Conservation (phyloP, 2,113 vertebrate species). For the Crotalus viridis region DNA sequence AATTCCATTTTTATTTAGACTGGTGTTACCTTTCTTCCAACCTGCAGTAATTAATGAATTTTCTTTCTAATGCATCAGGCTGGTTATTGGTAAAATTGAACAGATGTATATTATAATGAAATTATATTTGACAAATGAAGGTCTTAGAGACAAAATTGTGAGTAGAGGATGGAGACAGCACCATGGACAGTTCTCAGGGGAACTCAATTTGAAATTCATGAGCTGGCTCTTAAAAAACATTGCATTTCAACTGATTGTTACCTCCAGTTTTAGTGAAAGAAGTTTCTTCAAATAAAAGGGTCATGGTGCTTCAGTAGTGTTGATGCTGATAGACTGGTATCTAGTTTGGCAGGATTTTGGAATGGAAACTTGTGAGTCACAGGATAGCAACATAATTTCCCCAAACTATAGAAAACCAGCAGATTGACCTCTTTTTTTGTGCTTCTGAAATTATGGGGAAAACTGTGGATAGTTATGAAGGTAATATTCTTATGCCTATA, state of each 20-base stretch:
- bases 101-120: slow-evolving; percentile 19
- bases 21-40: not conserved
- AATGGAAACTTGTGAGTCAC: not conserved
- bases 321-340: not conserved
- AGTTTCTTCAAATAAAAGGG: not conserved
- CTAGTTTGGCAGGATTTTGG: not conserved
- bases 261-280: not conserved
- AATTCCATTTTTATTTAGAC: slow-evolving; percentile 23
- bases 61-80: slow-evolving; percentile 7
- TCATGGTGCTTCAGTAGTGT: not conserved
- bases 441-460: not conserved
- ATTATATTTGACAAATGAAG: slow-evolving; percentile 10
- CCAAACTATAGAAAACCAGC: not conserved
- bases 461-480: not conserved
- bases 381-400: not conserved
- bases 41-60: not conserved
- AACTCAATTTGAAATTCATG: not conserved
- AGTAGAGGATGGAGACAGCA: not conserved
- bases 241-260: not conserved
- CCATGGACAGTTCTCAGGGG: no score
- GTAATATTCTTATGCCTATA: not conserved
- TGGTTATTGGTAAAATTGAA: not conserved
- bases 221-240: not conserved
- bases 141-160: not conserved
- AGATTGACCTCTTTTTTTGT: not conserved